These are phyloP conservation scores for Gymnocephalus cernua DNA, from an alignment of 2,113 vertebrate species.

Conservation along the genomic window DNA sequence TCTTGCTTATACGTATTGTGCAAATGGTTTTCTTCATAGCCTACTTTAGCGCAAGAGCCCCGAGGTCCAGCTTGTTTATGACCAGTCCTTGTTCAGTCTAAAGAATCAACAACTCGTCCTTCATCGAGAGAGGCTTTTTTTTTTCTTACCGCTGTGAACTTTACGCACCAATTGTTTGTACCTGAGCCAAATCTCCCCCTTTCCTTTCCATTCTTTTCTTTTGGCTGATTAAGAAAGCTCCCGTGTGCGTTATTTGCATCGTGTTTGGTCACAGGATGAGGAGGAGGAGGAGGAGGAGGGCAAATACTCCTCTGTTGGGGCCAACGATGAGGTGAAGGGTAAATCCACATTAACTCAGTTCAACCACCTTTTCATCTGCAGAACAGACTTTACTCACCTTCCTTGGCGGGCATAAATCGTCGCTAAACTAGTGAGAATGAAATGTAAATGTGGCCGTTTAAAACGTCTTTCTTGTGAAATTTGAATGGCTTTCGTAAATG, in stretches of 20 bases:
- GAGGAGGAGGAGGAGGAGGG: neutral
- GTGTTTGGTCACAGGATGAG: conserved; percentile 59
- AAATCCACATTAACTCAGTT: conserved; percentile 57
- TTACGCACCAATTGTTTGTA: conserved; percentile 55
- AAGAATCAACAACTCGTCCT: conserved; percentile 50
- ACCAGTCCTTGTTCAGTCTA: conserved; percentile 38
- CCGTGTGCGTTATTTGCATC: conserved; percentile 51
- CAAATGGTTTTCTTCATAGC: conserved; percentile 36
- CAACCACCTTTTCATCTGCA: conserved; percentile 33
- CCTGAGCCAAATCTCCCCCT: conserved; percentile 45
- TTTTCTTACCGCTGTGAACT: conserved; percentile 44
- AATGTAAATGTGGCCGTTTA: conserved; percentile 4
- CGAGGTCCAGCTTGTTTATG: conserved; percentile 55
- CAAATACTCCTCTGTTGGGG: conserved; percentile 22
- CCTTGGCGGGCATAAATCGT: neutral
- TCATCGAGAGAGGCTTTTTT: conserved; percentile 17
- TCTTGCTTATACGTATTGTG: conserved; percentile 7
- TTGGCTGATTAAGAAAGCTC: conserved; percentile 57
- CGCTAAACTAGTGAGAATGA: neutral
- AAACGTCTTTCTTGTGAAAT: neutral
- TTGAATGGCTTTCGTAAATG: conserved; percentile 22
- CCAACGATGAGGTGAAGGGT: conserved; percentile 28
- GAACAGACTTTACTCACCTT: conserved; percentile 32
- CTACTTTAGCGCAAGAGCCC: conserved; percentile 35
- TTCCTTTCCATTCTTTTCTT: conserved; percentile 52